Evolutionary conservation across 2,797 vertebrate species (phyloP).

Genomic region (Hypotaenidia okinawae): DNA sequence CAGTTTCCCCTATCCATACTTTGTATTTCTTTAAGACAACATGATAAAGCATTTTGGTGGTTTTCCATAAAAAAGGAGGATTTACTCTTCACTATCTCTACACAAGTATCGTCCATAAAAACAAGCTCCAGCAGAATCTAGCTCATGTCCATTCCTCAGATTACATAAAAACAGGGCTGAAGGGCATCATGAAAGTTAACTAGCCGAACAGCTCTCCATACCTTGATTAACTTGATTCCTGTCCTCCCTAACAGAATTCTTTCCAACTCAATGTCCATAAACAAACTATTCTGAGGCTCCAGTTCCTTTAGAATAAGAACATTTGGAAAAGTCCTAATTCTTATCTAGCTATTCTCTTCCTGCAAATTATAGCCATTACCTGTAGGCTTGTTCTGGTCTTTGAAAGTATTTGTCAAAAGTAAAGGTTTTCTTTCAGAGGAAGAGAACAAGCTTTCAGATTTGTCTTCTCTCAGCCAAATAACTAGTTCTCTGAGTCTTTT

Average conservation of each 20-base stretch:
- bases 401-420: not conserved
- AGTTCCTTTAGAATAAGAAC: not conserved
- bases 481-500: not conserved
- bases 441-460: not conserved
- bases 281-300: not conserved
- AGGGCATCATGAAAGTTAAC: not conserved
- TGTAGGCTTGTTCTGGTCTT: not conserved
- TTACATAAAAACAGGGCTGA: not conserved
- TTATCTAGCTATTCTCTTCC: not conserved
- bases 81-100: not conserved
- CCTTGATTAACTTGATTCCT: not conserved
- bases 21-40: not conserved
- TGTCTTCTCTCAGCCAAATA: not conserved
- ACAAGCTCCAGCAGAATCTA: not conserved
- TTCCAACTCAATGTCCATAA: not conserved
- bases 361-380: not conserved
- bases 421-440: not conserved
- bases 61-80: not conserved
- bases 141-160: not conserved
- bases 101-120: not conserved
- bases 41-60: not conserved
- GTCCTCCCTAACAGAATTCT: too few species aligned
- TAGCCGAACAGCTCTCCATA: not conserved
- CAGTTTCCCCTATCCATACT: not conserved
- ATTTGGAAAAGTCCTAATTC: not conserved